A percentile compares a stretch with the other conserved stretches of the same genome.
Evolutionary conservation across 1,140 invertebrate species (phyloP).

Genomic region (Heliconius melpomene): DNA sequence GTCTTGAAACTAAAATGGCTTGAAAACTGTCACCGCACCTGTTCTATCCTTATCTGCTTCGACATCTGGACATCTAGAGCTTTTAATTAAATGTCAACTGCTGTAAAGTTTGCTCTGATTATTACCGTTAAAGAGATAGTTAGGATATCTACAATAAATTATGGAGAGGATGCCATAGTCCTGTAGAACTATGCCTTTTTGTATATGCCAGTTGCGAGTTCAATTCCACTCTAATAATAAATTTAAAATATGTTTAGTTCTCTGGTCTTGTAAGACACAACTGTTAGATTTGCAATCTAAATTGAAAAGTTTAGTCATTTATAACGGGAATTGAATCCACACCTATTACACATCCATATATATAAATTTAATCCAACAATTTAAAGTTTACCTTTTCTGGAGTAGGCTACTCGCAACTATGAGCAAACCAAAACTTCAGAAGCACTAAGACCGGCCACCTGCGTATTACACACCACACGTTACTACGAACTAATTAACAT

Average conservation of each 20-base stretch:
- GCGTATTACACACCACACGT: background rate
- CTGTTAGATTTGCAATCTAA: background rate
- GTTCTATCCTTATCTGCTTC: background rate
- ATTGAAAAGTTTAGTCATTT: too few species aligned
- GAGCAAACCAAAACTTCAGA: background rate
- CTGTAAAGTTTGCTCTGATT: background rate
- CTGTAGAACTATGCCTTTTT: background rate
- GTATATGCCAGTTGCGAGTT: background rate
- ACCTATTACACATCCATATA: too few species aligned
- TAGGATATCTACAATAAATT: background rate
- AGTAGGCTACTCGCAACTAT: background rate
- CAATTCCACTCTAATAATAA: background rate
- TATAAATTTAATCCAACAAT: background rate
- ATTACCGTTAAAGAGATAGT: background rate
- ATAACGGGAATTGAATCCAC: too few species aligned
- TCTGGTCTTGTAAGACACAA: too few species aligned
- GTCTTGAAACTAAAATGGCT: background rate
- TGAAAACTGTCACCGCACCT: background rate
- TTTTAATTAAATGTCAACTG: background rate
- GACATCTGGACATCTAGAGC: background rate
- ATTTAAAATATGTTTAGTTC: background rate
- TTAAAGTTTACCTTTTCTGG: background rate
- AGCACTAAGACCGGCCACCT: background rate
- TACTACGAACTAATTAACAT: conserved; percentile 1
- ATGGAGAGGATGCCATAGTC: background rate